Conservation (phyloP, 2,888 invertebrate species). For the Synanthedon formicaeformis region DNA sequence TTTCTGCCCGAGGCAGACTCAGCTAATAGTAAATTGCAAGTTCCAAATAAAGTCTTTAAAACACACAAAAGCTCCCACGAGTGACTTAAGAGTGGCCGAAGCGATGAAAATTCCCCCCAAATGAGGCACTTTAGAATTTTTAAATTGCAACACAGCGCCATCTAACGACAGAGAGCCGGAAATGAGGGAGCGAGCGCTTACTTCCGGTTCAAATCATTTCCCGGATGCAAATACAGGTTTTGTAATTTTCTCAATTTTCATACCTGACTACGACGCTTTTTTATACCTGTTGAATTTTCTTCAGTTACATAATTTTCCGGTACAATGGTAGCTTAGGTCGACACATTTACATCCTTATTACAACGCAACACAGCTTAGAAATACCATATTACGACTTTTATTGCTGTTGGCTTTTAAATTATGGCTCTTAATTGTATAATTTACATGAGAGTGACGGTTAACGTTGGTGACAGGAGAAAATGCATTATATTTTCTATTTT, state of each 20-base stretch:
- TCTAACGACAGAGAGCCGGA: slow-evolving; percentile 12
- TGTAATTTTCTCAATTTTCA: slow-evolving; percentile 22
- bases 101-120: not conserved
- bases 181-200: slow-evolving; percentile 21
- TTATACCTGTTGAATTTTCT: slow-evolving; percentile 26
- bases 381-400: not conserved
- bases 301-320: slow-evolving; percentile 5
- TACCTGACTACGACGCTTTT: slow-evolving; percentile 7
- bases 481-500: too few species aligned
- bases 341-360: too few species aligned
- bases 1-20: not conserved
- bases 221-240: slow-evolving; percentile 35
- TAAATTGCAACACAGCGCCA: slow-evolving; percentile 1
- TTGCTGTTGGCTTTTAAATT: not conserved
- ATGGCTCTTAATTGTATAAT: not conserved
- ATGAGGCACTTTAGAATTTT: slow-evolving; percentile 1
- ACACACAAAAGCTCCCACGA: not conserved
- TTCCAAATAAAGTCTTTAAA: not conserved
- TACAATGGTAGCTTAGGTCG: not conserved
- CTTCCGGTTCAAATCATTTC: slow-evolving; percentile 30
- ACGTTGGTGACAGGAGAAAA: not conserved
- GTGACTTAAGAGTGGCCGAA: not conserved
- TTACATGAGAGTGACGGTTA: not conserved
- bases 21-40: not conserved
- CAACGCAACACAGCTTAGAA: too few species aligned